Conservation (phyloP, 2,888 invertebrate genomes). For the Horisme vitalbata region DNA sequence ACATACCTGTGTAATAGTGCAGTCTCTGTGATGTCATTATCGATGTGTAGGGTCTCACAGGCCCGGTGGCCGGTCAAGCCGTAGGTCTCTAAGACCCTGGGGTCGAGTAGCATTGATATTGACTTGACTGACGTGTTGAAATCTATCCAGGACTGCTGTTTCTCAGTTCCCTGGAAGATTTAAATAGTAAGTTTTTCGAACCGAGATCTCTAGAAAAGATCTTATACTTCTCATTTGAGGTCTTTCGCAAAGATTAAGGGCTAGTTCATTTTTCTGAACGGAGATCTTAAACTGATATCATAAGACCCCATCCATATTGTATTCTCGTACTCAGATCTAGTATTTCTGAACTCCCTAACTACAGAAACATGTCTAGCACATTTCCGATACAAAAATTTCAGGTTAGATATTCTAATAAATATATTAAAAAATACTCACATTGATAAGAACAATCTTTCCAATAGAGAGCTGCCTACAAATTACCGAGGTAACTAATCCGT, state of each 20-base stretch:
- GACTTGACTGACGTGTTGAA: slow-evolving; percentile 43
- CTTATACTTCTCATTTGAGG: no score
- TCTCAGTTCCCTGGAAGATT: slow-evolving; percentile 44
- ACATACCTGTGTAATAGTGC: slow-evolving; percentile 47
- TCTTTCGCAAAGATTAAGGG: no score
- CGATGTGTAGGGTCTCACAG: slow-evolving; percentile 43
- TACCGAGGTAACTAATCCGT: slow-evolving; percentile 51
- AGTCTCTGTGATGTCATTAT: slow-evolving; percentile 34
- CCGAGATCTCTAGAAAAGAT: not conserved
- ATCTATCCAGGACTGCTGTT: slow-evolving; percentile 50
- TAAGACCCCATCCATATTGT: no score
- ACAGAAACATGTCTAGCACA: no score
- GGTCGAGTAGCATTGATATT: slow-evolving; percentile 48
- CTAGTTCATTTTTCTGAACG: no score
- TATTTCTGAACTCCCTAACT: no score
- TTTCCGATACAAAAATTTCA: no score
- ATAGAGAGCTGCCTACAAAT: slow-evolving; percentile 49
- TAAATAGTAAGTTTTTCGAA: no score
- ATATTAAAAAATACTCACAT: slow-evolving; percentile 41
- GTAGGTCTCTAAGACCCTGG: slow-evolving; percentile 34
- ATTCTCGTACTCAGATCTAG: no score
- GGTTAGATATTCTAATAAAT: no score
- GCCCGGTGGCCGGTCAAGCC: slow-evolving; percentile 28
- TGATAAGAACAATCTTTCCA: slow-evolving; percentile 43
- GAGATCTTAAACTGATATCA: no score